Base-by-base conservation (phyloP, 2,888 invertebrate species). In the Ischnus inquisitorius region DNA sequence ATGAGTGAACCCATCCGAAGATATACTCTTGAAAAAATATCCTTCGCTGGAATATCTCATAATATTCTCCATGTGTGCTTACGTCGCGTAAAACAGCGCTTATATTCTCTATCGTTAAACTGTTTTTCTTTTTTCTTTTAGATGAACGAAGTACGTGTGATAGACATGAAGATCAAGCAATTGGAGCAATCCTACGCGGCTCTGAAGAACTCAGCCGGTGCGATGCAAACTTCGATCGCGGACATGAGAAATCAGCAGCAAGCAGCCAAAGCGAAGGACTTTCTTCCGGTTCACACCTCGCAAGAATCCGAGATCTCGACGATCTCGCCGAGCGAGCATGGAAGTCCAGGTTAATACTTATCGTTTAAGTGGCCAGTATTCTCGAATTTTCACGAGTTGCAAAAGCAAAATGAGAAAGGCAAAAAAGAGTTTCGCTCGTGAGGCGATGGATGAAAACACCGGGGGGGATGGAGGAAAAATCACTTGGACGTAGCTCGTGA, bases 121-220 rank as follows among this genome's bases (percentile, higher is more conserved):
- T n/a, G n/a, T 41, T 39, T 69, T 39, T 74, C 34, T 34, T 10
- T 68, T 64, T 25, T 64, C 54, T 83, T 83, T 0, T 77, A 92
- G 92, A 78, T 91, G 39, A 88, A 83, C 46, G 86, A 89, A 65
- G 86, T 89, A 28, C 88, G 87, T 1, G 67, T 83, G 4, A 85
- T 79, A 3, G 87, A 90, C 3, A 48, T 82, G 0, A 87, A 86
- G 76, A 57, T 91, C 19, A 88, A 89, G 14, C 86, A 88, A 65
- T 81, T 92, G 77, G 90, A 92, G 60, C 85, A 91, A 51, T 86
- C 87, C 5, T 91, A 91, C 48, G 88, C 78, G 54, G 68, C 62
- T 57, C 71, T 91, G 51, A 89, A 88, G 68, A 92, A 89, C 81
- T 89, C 90, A 2, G 91, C 89, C 14, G 86, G 82, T 48, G 68